These are phyloP conservation scores for Loriculus beryllinus DNA, from an alignment of 2,797 vertebrate species.

Conservation along the genomic window DNA sequence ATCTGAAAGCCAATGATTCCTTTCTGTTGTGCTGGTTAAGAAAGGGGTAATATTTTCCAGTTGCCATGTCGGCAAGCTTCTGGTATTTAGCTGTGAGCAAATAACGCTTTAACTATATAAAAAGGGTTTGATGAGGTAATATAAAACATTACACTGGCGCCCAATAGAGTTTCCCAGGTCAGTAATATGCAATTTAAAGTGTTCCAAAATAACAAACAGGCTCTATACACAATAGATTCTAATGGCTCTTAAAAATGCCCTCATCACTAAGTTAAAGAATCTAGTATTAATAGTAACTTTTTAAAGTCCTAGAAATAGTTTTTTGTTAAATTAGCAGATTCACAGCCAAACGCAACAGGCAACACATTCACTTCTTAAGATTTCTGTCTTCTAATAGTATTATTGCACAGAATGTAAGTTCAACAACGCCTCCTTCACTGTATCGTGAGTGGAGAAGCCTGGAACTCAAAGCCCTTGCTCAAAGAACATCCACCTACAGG, in stretches of 20 bases:
- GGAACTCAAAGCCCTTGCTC: accelerated
- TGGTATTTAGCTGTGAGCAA: conserved; percentile 62
- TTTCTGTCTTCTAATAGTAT: not conserved
- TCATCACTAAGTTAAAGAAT: not conserved
- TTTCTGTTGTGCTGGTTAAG: not conserved
- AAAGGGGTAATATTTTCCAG: conserved; percentile 48
- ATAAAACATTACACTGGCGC: conserved; percentile 46
- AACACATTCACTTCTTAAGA: accelerated
- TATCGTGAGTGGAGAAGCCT: not conserved
- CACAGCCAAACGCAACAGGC: not conserved
- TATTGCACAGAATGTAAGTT: not conserved
- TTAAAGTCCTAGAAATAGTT: not conserved
- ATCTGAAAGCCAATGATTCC: not conserved
- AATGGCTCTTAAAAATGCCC: conserved; percentile 5
- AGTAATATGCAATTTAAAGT: conserved; percentile 34
- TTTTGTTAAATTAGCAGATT: not conserved
- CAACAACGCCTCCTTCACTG: not conserved
- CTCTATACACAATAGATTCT: not conserved
- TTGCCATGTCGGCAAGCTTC: conserved; percentile 1
- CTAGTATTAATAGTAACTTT: conserved; percentile 19
- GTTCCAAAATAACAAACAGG: conserved; percentile 56
- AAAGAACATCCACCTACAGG: not conserved
- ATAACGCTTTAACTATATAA: conserved; percentile 48
- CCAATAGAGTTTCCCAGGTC: conserved; percentile 39
- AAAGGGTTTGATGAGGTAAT: conserved; percentile 65